phyloP scores from a whole-genome alignment of 2,113 vertebrate genomes.

The Oreochromis spilurus region DNA sequence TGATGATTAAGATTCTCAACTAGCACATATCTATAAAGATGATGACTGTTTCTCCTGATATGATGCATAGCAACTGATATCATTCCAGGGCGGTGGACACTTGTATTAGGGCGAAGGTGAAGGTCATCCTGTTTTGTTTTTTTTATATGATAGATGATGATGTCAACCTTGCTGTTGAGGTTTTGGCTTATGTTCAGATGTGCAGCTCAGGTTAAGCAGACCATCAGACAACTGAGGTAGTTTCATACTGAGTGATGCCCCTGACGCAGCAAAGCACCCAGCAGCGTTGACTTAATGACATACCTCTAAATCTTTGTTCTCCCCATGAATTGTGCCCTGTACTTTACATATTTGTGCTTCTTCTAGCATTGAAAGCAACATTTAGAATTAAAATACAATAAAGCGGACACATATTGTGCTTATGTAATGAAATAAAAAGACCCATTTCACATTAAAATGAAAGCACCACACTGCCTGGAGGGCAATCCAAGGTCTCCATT shows the following conservation, averaged over 20 bases:
- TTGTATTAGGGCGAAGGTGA: neutral
- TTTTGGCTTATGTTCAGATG: neutral
- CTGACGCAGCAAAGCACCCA: neutral
- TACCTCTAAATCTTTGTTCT: neutral
- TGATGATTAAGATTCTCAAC: neutral
- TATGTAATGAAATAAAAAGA: neutral
- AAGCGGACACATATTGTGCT: neutral
- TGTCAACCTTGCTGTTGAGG: neutral
- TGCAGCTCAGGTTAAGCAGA: neutral
- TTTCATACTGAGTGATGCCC: neutral
- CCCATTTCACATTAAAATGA: neutral
- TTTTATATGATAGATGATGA: neutral
- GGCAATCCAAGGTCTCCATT: neutral
- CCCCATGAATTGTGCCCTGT: neutral
- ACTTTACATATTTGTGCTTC: neutral
- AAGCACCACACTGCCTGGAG: neutral
- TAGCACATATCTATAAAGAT: neutral
- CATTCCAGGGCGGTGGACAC: neutral
- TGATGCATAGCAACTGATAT: neutral
- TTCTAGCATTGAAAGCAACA: neutral
- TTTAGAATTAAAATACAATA: neutral
- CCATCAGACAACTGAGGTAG: neutral
- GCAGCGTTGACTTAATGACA: neutral
- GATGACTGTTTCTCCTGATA: neutral
- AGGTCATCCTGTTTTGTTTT: neutral